Conservation (phyloP, 2,113 vertebrate genomes). For the Lamprologus ornatipinnis region DNA sequence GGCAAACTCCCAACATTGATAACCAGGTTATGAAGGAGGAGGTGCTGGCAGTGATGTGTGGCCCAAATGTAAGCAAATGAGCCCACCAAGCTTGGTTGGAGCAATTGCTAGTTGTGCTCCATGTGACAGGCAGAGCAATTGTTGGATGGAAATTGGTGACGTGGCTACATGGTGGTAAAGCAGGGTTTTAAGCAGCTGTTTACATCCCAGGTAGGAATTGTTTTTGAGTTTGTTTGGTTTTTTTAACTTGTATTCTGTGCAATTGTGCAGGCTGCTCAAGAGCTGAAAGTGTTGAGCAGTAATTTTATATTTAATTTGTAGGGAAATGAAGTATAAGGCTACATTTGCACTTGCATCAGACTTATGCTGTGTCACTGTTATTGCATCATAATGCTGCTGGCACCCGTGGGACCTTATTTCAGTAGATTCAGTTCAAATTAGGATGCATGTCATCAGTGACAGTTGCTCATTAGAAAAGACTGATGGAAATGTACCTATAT, state of each 20-base stretch:
- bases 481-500: rapidly evolving
- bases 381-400: neutral
- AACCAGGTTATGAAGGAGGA: neutral
- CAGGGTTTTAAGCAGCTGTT: neutral
- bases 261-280: neutral
- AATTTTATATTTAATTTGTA: neutral
- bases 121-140: neutral
- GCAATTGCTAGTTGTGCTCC: neutral
- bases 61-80: neutral
- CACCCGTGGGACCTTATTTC: rapidly evolving
- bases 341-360: neutral
- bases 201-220: neutral
- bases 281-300: neutral
- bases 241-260: neutral
- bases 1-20: neutral
- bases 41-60: neutral
- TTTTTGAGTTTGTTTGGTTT: rapidly evolving
- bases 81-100: neutral
- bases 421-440: neutral
- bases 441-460: neutral
- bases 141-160: rapidly evolving
- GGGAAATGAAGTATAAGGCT: neutral
- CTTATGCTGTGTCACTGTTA: neutral
- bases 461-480: neutral
- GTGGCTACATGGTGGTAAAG: neutral